Conservation (phyloP, 2,797 vertebrate species). For the Dipus sagitta region DNA sequence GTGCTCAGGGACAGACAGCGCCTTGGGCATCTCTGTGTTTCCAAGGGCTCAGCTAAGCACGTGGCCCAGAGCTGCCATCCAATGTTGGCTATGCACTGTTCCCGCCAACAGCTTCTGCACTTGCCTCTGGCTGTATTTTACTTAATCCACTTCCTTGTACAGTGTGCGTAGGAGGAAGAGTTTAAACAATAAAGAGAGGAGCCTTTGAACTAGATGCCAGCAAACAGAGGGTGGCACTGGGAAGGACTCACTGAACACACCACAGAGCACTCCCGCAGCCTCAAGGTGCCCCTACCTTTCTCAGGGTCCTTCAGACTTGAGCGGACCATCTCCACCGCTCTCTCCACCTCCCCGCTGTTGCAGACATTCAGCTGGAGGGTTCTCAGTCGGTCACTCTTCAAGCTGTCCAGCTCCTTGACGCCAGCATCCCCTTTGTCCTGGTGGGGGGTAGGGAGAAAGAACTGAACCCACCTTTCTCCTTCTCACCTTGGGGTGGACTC, state of each 20-base stretch:
- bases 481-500: not conserved
- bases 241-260: not conserved
- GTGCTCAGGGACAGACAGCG: not conserved
- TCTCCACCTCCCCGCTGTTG: constrained; percentile 87
- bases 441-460: not conserved
- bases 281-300: constrained; percentile 79
- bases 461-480: not conserved
- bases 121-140: not conserved
- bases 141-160: not conserved
- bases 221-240: not conserved
- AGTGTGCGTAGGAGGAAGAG: not conserved
- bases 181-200: not conserved
- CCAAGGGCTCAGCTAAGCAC: not conserved
- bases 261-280: accelerated
- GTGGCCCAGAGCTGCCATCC: not conserved
- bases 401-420: constrained; percentile 87
- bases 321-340: constrained; percentile 81
- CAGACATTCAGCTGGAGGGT: constrained; percentile 90
- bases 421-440: constrained; percentile 87
- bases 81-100: not conserved
- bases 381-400: constrained; percentile 88
- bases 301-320: constrained; percentile 85
- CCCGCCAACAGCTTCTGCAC: not conserved
- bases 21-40: not conserved
- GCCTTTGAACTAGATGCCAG: not conserved